Percentiles rank a stretch among this genome's conserved stretches.
phyloP scores from a whole-genome alignment of 1,140 invertebrate genomes.

The Rhagoletis zephyria region DNA sequence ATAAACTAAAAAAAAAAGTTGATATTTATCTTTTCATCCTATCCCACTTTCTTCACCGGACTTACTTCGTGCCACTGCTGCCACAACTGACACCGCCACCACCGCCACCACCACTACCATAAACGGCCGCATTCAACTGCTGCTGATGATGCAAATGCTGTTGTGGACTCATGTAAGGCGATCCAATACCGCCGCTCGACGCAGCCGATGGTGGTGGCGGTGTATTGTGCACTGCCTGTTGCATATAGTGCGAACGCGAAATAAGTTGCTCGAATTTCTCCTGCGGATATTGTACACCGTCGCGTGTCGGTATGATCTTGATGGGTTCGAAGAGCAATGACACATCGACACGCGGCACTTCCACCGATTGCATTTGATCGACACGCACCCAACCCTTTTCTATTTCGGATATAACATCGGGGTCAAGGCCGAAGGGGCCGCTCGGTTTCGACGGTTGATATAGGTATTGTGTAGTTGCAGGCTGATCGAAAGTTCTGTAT shows the following conservation, averaged over 20 bases:
- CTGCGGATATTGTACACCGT: constrained; percentile 75
- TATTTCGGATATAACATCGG: constrained; percentile 78
- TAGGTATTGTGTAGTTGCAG: constrained; percentile 65
- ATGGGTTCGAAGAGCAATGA: constrained; percentile 76
- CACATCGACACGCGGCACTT: constrained; percentile 74
- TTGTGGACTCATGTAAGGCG: constrained; percentile 67
- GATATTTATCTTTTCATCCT: no score
- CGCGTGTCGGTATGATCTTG: constrained; percentile 69
- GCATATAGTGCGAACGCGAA: constrained; percentile 63
- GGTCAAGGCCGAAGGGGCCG: constrained; percentile 82
- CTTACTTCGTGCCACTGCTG: not conserved
- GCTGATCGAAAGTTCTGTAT: constrained; percentile 68
- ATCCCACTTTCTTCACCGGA: not conserved
- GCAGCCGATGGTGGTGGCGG: constrained; percentile 58
- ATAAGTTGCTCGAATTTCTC: constrained; percentile 74
- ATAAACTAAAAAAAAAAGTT: no score
- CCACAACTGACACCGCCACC: not conserved
- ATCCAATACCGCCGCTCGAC: constrained; percentile 58
- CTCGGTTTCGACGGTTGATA: constrained; percentile 72
- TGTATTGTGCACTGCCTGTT: constrained; percentile 56
- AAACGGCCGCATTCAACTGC: constrained; percentile 57
- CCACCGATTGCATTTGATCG: constrained; percentile 71
- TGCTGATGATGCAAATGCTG: constrained; percentile 57
- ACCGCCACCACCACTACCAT: constrained; percentile 51
- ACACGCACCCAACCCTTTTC: constrained; percentile 74